phyloP scores from a whole-genome alignment of 2,113 vertebrate species.

The Trogon surrucura region DNA sequence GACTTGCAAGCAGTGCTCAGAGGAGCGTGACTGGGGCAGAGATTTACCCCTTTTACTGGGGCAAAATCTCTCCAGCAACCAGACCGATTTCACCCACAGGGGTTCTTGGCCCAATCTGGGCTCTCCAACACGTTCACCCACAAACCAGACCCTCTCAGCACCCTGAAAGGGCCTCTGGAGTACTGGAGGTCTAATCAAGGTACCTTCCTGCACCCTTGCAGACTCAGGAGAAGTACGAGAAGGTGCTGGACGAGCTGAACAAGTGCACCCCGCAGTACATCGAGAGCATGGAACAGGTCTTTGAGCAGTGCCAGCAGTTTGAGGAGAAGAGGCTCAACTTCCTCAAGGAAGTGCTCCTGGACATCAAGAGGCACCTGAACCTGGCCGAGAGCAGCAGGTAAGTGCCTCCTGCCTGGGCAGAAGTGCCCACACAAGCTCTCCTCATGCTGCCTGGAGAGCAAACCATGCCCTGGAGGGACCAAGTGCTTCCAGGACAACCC shows the following conservation, averaged over 20 bases:
- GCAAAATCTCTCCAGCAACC: neutral
- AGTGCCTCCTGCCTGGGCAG: neutral
- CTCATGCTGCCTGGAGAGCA: neutral
- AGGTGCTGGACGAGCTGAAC: slow-evolving; percentile 93
- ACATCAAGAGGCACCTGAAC: slow-evolving; percentile 97
- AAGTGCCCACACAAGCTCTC: accelerated
- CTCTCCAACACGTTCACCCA: neutral
- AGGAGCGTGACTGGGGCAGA: neutral
- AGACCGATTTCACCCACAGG: neutral
- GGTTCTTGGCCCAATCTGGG: neutral
- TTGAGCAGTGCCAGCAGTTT: slow-evolving; percentile 97
- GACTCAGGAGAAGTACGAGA: slow-evolving; percentile 98
- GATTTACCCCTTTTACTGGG: neutral
- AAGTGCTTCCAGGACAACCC: neutral
- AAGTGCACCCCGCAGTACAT: slow-evolving; percentile 94
- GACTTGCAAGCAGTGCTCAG: neutral
- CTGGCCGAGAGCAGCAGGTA: slow-evolving; percentile 94
- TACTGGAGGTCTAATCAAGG: neutral
- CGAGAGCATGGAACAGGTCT: slow-evolving; percentile 97
- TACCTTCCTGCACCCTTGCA: slow-evolving; percentile 27
- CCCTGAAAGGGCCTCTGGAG: neutral
- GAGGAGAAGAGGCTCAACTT: slow-evolving; percentile 96
- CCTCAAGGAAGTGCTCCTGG: slow-evolving; percentile 95
- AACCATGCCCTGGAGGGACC: neutral
- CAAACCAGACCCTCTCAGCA: neutral